These are phyloP conservation scores for Malurus melanocephalus DNA, from an alignment of 2,113 vertebrate species.

Conservation along the genomic window DNA sequence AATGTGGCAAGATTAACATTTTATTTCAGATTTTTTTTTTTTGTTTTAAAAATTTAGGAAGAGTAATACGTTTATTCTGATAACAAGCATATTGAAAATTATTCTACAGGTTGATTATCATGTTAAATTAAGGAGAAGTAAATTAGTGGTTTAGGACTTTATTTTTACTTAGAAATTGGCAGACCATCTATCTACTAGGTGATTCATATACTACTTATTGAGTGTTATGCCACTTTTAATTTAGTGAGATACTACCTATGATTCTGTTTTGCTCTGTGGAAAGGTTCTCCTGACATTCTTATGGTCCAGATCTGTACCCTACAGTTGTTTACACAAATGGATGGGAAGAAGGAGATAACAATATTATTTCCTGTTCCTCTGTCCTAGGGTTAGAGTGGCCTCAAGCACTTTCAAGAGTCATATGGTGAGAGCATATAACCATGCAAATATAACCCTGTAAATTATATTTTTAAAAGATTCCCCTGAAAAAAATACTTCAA, in stretches of 20 bases:
- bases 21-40: not conserved
- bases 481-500: not conserved
- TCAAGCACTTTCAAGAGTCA: not conserved
- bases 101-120: not conserved
- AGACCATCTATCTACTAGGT: not conserved
- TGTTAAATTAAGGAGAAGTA: not conserved
- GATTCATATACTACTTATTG: not conserved
- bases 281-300: not conserved
- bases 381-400: not conserved
- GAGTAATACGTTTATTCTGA: not conserved
- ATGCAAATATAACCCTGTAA: conserved; percentile 26
- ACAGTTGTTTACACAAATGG: not conserved
- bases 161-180: not conserved
- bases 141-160: not conserved
- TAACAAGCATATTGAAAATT: not conserved
- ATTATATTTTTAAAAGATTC: conserved; percentile 24
- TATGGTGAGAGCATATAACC: conserved; percentile 5
- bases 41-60: not conserved
- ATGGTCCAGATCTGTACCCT: not conserved
- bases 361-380: not conserved
- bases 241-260: not conserved
- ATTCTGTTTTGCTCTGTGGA: not conserved
- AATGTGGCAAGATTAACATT: not conserved
- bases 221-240: not conserved
- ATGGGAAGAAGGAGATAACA: not conserved